Evolutionary conservation across 2,888 invertebrate species (phyloP).

Genomic region (Trissolcus japonicus): DNA sequence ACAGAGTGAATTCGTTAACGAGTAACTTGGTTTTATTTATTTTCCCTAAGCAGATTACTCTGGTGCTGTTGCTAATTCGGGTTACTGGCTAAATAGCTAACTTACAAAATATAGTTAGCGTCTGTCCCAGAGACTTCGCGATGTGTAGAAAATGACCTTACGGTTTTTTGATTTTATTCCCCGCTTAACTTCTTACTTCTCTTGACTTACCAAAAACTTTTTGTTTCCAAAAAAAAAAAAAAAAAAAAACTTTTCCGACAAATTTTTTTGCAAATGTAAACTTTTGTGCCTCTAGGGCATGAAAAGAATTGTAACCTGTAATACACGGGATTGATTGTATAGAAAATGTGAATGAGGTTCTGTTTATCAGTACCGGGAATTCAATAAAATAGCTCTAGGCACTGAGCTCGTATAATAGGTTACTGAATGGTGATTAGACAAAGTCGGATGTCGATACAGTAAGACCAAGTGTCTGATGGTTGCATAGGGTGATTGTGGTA

Average conservation of each 20-base stretch:
- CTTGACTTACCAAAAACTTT: no score
- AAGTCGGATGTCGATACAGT: not conserved
- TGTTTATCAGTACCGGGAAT: not conserved
- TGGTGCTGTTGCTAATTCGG: not conserved
- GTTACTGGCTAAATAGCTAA: not conserved
- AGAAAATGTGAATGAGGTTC: no score
- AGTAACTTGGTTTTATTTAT: not conserved
- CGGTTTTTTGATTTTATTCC: no score
- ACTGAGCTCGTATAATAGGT: not conserved
- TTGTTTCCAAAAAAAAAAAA: no score
- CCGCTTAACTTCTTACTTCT: no score
- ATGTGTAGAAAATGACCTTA: no score
- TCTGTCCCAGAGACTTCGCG: not conserved
- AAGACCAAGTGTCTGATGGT: constrained; percentile 1
- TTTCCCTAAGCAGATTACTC: not conserved
- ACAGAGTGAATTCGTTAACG: no score
- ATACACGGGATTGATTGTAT: no score
- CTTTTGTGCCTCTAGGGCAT: no score
- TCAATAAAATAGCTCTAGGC: constrained; percentile 1
- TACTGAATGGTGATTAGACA: not conserved
- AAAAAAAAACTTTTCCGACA: no score
- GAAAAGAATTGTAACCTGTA: no score
- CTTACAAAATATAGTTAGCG: not conserved
- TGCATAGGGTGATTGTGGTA: constrained; percentile 1
- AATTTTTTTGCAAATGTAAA: no score